Conservation (phyloP, 2,113 vertebrate species). For the Microcebus tavaratra region DNA sequence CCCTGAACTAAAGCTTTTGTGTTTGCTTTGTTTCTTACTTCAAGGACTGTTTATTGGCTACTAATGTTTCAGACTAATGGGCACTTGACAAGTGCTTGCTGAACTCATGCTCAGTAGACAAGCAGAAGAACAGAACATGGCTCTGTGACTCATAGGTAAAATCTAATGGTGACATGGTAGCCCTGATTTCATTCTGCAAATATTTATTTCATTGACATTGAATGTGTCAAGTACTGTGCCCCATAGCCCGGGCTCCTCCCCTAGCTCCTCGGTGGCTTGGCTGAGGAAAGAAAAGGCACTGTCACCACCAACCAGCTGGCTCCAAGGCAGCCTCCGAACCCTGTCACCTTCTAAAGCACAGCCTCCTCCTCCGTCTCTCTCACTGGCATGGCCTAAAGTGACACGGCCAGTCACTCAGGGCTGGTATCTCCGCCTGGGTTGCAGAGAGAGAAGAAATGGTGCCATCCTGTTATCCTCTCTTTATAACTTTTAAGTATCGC, state of each 20-base stretch:
- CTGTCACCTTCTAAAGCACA: background rate
- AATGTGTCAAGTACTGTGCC: too few species aligned
- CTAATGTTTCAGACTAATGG: background rate
- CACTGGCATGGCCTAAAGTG: background rate
- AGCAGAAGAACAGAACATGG: background rate
- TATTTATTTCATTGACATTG: background rate
- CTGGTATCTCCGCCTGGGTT: background rate
- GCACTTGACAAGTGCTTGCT: background rate
- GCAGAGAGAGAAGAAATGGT: background rate
- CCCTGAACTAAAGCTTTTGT: background rate
- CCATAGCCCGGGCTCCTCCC: fast-evolving
- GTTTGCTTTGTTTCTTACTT: background rate
- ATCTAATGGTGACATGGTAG: background rate
- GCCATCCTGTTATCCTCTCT: background rate
- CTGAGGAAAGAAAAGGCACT: background rate
- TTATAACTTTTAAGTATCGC: background rate
- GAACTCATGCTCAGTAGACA: background rate
- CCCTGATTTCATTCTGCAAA: background rate
- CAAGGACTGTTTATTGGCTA: background rate
- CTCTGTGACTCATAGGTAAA: background rate
- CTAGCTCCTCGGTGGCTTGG: fast-evolving
- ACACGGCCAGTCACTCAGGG: background rate
- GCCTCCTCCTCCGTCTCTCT: background rate
- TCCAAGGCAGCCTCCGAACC: background rate
- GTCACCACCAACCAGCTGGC: too few species aligned